Percentiles rank a stretch among this genome's conserved stretches.
Conservation (phyloP, 2,113 vertebrate species). For the Aphyosemion australe region DNA sequence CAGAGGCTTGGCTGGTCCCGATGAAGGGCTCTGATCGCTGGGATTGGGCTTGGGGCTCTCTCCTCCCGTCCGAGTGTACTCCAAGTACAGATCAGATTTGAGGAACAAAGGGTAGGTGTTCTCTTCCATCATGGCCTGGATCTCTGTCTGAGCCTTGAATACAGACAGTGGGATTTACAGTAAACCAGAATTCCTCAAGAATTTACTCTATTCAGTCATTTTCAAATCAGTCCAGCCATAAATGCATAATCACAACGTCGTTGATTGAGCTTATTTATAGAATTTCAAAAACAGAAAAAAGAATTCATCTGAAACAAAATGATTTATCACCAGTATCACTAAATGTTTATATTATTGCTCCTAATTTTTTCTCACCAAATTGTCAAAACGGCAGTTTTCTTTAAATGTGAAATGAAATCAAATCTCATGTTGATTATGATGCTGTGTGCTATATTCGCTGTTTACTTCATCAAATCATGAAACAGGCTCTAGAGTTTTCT, state of each 20-base stretch:
- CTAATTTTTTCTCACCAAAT: too few species aligned
- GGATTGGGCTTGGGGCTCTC: constrained; percentile 91
- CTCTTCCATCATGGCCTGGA: constrained; percentile 93
- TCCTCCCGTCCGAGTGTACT: constrained; percentile 89
- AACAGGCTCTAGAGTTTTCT: too few species aligned
- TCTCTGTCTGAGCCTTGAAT: constrained; percentile 90
- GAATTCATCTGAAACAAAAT: too few species aligned
- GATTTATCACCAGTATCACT: too few species aligned
- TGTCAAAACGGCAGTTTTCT: too few species aligned
- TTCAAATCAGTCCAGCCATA: background rate
- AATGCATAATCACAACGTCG: background rate
- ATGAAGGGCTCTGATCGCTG: constrained; percentile 88
- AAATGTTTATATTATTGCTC: too few species aligned
- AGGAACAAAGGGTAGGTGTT: constrained; percentile 97
- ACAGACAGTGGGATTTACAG: background rate
- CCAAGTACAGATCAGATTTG: constrained; percentile 95
- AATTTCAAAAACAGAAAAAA: too few species aligned
- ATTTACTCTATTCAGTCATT: background rate
- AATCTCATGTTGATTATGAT: too few species aligned
- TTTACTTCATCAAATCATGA: too few species aligned
- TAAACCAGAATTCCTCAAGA: background rate
- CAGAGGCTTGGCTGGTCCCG: constrained; percentile 85
- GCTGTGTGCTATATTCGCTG: too few species aligned
- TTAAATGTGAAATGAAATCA: too few species aligned
- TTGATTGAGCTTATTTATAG: too few species aligned